Base-by-base conservation (phyloP, 2,888 invertebrate genomes). In the Liposcelis brunnea region DNA sequence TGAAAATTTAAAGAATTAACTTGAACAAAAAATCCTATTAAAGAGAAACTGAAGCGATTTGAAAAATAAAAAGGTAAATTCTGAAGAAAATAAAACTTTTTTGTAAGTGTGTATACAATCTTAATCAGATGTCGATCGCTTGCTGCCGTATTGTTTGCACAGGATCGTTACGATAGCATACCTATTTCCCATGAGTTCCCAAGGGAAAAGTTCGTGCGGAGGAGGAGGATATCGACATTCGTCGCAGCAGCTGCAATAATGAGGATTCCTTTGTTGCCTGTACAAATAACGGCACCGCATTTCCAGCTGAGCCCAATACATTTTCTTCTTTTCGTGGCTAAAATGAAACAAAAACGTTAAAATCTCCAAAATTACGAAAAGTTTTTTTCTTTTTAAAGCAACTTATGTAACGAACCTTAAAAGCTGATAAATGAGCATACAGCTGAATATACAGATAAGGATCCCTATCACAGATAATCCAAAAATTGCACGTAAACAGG, bases 231-330 rank as follows among this genome's bases (percentile, higher is more conserved):
- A 76, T 2, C 77, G 67, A 53, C 77, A 78, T 56, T 80, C 79
- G 55, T 79, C 79, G 58, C 77, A 80, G 56, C 79, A 81, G 49
- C 77, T 75, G 55, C 78, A 80, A 47, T 62, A 58, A 15, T 43
- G 51, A 42, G 50, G 52, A 34, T 47, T 52, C 52, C 63, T 12
- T 54, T 70, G 71, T 54, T 72, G 70, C 35, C 73, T 70, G 55
- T 86, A 86, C 47, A 89, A 62, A 1, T 85, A 82, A 49, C 87
- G 70, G 60, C 89, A 84, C 47, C 86, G 69, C 44, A 87, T 62
- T 60, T 89, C 89, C 61, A 90, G 59, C 64, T 90, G 87, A 56
- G 87, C 87, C 89, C 90, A 90, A 61, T 90, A 90, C 80, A 86
- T 87, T 65, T 89, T 90, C 68, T 90, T 90, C 50, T 85, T 79